A percentile compares a stretch with the other conserved stretches of the same genome.
Evolutionary conservation across 2,888 invertebrate species (phyloP).

Genomic region (Drosophila anceps): DNA sequence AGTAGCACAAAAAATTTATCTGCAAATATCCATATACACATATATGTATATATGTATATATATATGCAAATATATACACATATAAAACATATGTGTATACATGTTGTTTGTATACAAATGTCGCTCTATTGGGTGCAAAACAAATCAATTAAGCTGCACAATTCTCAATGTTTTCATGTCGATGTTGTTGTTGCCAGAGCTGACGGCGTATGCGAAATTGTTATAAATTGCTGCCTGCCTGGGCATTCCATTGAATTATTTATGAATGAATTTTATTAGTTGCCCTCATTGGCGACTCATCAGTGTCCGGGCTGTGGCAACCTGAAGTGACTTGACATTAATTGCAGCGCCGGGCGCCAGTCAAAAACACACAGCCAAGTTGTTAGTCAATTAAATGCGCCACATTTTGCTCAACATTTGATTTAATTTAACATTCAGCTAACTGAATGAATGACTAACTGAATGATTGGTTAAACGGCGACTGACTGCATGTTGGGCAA

Average conservation of each 20-base stretch:
- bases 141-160: slow-evolving; percentile 74
- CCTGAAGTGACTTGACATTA: slow-evolving; percentile 72
- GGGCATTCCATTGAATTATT: slow-evolving; percentile 76
- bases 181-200: slow-evolving; percentile 35
- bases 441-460: slow-evolving; percentile 15
- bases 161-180: slow-evolving; percentile 33
- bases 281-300: slow-evolving; percentile 80
- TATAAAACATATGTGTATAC: slow-evolving; percentile 10
- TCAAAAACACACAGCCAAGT: slow-evolving; percentile 35
- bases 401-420: slow-evolving; percentile 72
- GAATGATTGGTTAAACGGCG: slow-evolving; percentile 7
- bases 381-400: slow-evolving; percentile 76
- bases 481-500: slow-evolving; percentile 36
- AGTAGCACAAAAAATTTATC: slow-evolving; percentile 25
- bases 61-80: slow-evolving; percentile 3
- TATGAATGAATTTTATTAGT: slow-evolving; percentile 82
- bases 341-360: slow-evolving; percentile 59
- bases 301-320: slow-evolving; percentile 67
- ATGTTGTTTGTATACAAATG: slow-evolving; percentile 39
- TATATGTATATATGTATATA: slow-evolving; percentile 14
- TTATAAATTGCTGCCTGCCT: slow-evolving; percentile 69
- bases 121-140: slow-evolving; percentile 71
- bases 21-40: background rate
- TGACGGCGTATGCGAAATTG: slow-evolving; percentile 76
- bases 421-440: slow-evolving; percentile 61